Percentiles rank a stretch among this genome's conserved stretches.
Evolutionary conservation across 2,888 invertebrate genomes (phyloP).

Genomic region (Bugula neritina): DNA sequence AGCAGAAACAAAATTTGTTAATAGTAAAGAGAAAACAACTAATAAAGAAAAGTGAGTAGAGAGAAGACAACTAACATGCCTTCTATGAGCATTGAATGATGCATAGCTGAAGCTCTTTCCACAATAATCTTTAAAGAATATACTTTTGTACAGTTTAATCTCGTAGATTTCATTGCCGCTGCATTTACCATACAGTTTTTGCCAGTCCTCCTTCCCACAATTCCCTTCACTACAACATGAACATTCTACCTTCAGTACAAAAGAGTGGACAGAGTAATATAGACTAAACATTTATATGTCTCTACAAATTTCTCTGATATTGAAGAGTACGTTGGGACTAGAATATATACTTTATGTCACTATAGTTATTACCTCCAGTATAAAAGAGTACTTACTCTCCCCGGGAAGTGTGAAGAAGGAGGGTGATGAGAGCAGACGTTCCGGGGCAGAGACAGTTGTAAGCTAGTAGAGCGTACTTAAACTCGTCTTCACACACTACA

Average conservation of each 20-base stretch:
- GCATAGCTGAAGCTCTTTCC: constrained; percentile 99
- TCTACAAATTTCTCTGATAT: too few species aligned
- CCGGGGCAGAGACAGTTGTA: constrained; percentile 98
- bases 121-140: constrained; percentile 96
- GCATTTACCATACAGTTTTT: constrained; percentile 92
- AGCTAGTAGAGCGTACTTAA: constrained; percentile 93
- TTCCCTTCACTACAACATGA: constrained; percentile 82
- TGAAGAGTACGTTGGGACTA: too few species aligned
- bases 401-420: constrained; percentile 88
- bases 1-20: too few species aligned
- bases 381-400: constrained; percentile 95
- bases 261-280: too few species aligned
- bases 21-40: too few species aligned
- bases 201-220: constrained; percentile 94
- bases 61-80: constrained; percentile 66
- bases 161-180: constrained; percentile 99
- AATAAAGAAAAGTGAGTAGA: too few species aligned
- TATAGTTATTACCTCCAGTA: too few species aligned
- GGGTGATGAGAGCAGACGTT: constrained; percentile 89
- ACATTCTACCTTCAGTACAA: too few species aligned
- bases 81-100: constrained; percentile 96
- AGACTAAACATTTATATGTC: too few species aligned
- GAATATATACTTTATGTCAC: too few species aligned
- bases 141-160: constrained; percentile 84
- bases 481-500: constrained; percentile 97